Base-by-base conservation (phyloP, 2,888 invertebrate genomes). In the Leistus spinibarbis region DNA sequence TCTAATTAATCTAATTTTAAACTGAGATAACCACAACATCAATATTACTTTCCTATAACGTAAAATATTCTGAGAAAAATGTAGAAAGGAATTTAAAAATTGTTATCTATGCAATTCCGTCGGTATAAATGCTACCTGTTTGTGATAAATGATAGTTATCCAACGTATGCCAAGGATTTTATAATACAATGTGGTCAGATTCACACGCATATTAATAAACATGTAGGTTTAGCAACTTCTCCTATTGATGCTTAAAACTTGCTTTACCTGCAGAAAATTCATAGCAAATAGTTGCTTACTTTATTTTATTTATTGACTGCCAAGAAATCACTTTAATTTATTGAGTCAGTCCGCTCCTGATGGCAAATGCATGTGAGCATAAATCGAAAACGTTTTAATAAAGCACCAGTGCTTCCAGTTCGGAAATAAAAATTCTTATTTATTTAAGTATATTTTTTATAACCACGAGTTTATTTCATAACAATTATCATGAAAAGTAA, bases 91-190 rank as follows among this genome's bases (percentile, higher is more conserved):
- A 40, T 40, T 40, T 40, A 40, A 40, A 40, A 40, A 40, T 40
- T 40, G 40, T 40, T 40, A 40, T 40, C 40, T 40, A 40, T 40
- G 40, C 40, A 40, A 40, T 40, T 40, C 40, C 40, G 40, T 13
- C 40, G 40, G 40, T 40, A 40, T 40, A 40, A 40, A 40, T 40
- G 40, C 64, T 71, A 71, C 71, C 71, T 71, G 71, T 64, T 65
- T 19, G 65, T 65, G 72, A 72, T 72, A 72, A 72, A 65, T 65
- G 65, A 65, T 71, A 71, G 63, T 54, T 71, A 71, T 71, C 53
- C 53, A 24, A 65, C 54, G 56, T 72, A 72, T 72, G 72, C 72
- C 72, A 72, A 72, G 72, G 72, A 65, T 64, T 71, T 13, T 40
- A 40, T 40, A 10, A 40, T 40, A 40, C 5, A 40, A 3, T 40